A percentile compares a stretch with the other conserved stretches of the same genome.
Evolutionary conservation across 1,140 invertebrate species (phyloP).

Genomic region (Hirudo medicinalis): DNA sequence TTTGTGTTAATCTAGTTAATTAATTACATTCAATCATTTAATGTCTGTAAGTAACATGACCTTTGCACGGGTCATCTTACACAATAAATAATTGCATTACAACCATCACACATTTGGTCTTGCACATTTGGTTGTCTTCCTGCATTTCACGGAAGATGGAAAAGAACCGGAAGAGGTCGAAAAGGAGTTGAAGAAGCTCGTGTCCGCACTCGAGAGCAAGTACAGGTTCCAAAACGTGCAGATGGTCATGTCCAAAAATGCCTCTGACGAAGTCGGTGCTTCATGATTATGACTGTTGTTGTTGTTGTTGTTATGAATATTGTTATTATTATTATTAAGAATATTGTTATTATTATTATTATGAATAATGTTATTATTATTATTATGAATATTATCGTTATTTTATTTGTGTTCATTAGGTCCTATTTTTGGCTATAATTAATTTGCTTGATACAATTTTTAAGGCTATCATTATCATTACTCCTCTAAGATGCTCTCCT

Average conservation of each 20-base stretch:
- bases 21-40: too few relatives aligned
- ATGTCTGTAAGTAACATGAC: background rate
- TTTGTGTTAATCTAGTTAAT: too few relatives aligned
- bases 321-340: too few relatives aligned
- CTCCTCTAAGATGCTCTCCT: too few relatives aligned
- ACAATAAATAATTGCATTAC: background rate
- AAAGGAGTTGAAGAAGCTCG: background rate
- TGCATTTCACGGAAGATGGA: background rate
- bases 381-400: too few relatives aligned
- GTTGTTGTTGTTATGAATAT: too few relatives aligned
- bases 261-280: conserved; percentile 25
- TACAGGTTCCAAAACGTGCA: background rate
- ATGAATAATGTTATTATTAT: too few relatives aligned
- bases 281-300: conserved; percentile 2
- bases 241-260: conserved; percentile 26
- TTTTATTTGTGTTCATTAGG: too few relatives aligned
- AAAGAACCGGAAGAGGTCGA: background rate
- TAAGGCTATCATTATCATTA: too few relatives aligned
- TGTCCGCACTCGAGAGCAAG: background rate
- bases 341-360: too few relatives aligned
- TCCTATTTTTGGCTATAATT: too few relatives aligned
- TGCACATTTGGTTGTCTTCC: background rate
- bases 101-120: background rate
- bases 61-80: background rate
- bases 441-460: too few relatives aligned